Evolutionary conservation across 2,888 invertebrate species (phyloP), one percentile per base, ranked within the genome.

Genomic region (Eupithecia subumbrata): DNA sequence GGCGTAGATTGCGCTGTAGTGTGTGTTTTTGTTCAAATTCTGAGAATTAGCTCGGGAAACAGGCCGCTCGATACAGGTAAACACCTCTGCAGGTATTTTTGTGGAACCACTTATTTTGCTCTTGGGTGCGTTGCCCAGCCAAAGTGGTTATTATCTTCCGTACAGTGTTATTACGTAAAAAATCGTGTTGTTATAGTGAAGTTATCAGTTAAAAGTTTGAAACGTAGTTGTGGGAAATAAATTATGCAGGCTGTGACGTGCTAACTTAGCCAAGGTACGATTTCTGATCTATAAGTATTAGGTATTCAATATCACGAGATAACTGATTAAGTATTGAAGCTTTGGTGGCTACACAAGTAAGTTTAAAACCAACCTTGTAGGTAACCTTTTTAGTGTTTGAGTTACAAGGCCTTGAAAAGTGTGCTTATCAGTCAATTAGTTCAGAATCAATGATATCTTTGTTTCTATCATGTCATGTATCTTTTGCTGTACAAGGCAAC

Each of bases 1-100:
- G 76, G 83, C 84, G 71, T 70, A 75, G 75, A 71, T 64, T 79
- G 77, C 84, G 77, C 75, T 80, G 77, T 60, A 25, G 86, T 87
- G 87, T 89, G 88, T 84, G 87, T 91, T 86, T 84, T 90, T 86
- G 90, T 90, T 89, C 88, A 86, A 92, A 85, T 94, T 93, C 93
- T 89, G 76, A 87, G 93, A 94, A 94, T 85, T 89, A 79, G 89
- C 88, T 87, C 76, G 72, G 74, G 79, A 80, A 80, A 74, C 72
- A 74, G 75, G 80, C 75, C 79, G 91, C 84, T 91, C 90, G 82
- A 91, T 91, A 90, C 88, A 90, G 90, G 89, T 90, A 89, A 87
- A 87, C 67, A 67, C 43, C 40, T 40, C 25, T 43, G 40, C 68
- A 68, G 68, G 68, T 68, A 68, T 68, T 80, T 74, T 85, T 77